A percentile compares a stretch with the other conserved stretches of the same genome.
Evolutionary conservation across 2,113 vertebrate species (phyloP).

Genomic region (Esox niger): DNA sequence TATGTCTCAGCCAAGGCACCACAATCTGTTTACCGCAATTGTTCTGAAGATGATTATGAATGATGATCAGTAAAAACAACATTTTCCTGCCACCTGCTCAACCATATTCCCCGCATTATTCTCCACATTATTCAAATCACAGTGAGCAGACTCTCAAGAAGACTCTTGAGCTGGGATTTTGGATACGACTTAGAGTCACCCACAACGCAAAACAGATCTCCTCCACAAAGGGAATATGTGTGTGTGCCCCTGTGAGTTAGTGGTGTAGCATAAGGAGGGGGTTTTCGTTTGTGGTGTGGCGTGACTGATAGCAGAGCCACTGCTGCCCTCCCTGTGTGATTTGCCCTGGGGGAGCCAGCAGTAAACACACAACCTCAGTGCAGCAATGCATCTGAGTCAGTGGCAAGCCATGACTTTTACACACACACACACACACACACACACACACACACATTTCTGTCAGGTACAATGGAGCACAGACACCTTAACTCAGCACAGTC

Average conservation of each 20-base stretch:
- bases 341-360: slow-evolving; percentile 4
- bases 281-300: background rate
- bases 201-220: background rate
- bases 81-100: too few species aligned
- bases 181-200: too few species aligned
- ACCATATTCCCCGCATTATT: too few species aligned
- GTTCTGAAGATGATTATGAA: too few species aligned
- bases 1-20: too few species aligned
- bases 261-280: slow-evolving; percentile 8
- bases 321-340: too few species aligned
- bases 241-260: background rate
- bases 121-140: too few species aligned
- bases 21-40: too few species aligned
- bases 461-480: slow-evolving; percentile 12
- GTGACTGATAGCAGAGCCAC: too few species aligned
- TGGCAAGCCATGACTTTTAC: slow-evolving; percentile 37
- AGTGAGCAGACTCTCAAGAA: too few species aligned
- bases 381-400: slow-evolving; percentile 29
- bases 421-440: slow-evolving; percentile 21
- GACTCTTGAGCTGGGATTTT: too few species aligned
- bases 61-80: too few species aligned
- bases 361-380: slow-evolving; percentile 42
- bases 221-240: background rate
- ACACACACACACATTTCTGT: slow-evolving; percentile 8
- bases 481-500: slow-evolving; percentile 16